These are phyloP conservation scores for Wiebesia pumilae DNA, from an alignment of 1,140 invertebrate genomes.

Conservation along the genomic window DNA sequence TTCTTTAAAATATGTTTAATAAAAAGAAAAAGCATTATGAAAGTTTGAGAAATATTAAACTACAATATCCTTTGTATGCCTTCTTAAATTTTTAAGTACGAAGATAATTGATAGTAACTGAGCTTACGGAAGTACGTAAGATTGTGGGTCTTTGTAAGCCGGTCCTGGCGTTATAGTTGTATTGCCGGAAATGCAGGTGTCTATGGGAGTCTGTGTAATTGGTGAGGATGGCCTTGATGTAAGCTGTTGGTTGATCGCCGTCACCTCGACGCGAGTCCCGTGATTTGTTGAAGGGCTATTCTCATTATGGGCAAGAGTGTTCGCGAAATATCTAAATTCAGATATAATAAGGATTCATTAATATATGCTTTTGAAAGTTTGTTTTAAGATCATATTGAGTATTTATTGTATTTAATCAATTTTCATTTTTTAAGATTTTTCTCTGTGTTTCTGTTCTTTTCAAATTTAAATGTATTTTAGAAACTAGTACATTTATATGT, in stretches of 20 bases:
- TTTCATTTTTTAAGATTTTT: neutral
- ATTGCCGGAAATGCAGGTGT: constrained; percentile 63
- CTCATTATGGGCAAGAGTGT: constrained; percentile 77
- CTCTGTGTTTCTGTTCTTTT: no score
- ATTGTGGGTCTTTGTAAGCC: constrained; percentile 70
- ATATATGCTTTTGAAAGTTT: neutral
- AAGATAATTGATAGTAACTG: neutral
- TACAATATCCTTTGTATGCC: no score
- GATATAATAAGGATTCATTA: constrained; percentile 45
- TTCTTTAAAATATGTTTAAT: no score
- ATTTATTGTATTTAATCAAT: neutral
- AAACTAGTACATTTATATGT: no score
- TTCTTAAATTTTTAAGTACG: no score
- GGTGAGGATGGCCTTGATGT: constrained; percentile 68
- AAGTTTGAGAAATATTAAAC: no score
- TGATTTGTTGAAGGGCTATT: constrained; percentile 65
- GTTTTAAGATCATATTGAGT: neutral
- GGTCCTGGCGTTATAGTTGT: constrained; percentile 60
- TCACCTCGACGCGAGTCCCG: constrained; percentile 60
- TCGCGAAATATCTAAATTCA: constrained; percentile 75
- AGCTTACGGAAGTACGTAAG: constrained; percentile 73
- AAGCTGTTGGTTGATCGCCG: constrained; percentile 62
- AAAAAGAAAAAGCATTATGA: no score
- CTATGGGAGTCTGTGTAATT: constrained; percentile 67
- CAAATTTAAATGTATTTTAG: no score